phyloP scores from a whole-genome alignment of 2,888 invertebrate species.

The Lasioglossum leucozonium region DNA sequence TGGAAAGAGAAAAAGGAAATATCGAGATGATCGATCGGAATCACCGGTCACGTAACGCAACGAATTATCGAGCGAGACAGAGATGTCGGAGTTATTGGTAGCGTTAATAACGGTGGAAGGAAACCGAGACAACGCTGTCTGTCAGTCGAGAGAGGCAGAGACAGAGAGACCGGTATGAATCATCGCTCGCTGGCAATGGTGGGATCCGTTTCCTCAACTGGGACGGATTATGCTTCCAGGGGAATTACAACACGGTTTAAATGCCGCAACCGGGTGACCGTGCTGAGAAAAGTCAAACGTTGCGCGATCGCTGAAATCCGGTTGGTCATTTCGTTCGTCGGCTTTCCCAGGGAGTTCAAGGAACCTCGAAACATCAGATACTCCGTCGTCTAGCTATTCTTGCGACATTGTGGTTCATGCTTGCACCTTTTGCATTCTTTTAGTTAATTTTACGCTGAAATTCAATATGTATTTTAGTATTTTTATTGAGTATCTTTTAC shows the following conservation, averaged over 20 bases:
- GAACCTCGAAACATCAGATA: not conserved
- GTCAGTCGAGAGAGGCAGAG: conserved; percentile 53
- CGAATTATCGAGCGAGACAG: conserved; percentile 11
- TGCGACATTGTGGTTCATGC: not conserved
- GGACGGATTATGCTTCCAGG: conserved; percentile 61
- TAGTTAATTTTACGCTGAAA: not conserved
- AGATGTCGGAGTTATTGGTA: conserved; percentile 31
- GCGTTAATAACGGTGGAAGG: conserved; percentile 38
- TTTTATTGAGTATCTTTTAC: too few relatives aligned
- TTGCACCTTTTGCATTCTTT: not conserved
- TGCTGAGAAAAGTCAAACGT: conserved; percentile 53
- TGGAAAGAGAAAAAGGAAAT: not conserved
- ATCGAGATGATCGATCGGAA: not conserved
- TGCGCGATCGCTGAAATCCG: conserved; percentile 46
- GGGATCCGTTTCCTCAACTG: conserved; percentile 66
- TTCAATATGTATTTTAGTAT: not conserved
- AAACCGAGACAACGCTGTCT: conserved; percentile 28
- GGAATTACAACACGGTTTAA: conserved; percentile 64
- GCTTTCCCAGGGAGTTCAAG: conserved; percentile 32
- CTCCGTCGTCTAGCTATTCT: not conserved
- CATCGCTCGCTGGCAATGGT: conserved; percentile 69
- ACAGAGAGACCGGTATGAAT: conserved; percentile 59
- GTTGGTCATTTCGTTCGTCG: conserved; percentile 25
- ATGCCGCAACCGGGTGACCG: conserved; percentile 56
- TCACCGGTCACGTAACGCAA: not conserved